Base-by-base conservation (phyloP, 2,113 vertebrate species). In the Parotia lawesii region DNA sequence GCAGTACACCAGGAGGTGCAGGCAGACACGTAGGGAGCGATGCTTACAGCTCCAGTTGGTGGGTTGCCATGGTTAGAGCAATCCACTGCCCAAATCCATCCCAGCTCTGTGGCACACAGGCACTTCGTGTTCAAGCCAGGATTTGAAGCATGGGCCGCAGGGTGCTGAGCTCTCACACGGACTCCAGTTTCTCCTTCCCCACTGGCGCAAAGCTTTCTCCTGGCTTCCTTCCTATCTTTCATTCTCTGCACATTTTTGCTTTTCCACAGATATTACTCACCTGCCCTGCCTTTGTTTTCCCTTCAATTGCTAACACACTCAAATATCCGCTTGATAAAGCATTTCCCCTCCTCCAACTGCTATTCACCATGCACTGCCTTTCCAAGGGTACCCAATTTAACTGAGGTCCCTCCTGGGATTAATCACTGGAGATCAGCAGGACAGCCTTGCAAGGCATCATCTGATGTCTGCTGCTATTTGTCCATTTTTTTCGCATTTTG, bases 271-370 rank as follows among this genome's bases (percentile, higher is more conserved):
- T 60, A 70, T 89, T 90, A 95, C 82, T 95, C 85, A 91, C 71
- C 78, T 90, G 75, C 89, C 75, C 85, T 89, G 56, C 72, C 91
- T 91, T 96, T 96, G 78, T 95, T 95, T 95, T 91, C 82, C 56
- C 48, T 96, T 74, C 84, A 69, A 3, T 58, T 69, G 37, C 66
- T 70, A 81, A 73, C n/a, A 38, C 37, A 33, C 37, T 83, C 47
- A 85, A 91, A 91, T 80, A 96, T 70, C 65, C 1, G 0, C 44
- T 70, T 47, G 87, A 90, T 92, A 83, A 97, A 93, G 56, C n/a
- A 5, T 67, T 94, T 79, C 61, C 76, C 5, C 44, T 81, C 84
- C 64, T 77, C 65, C 25, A 29, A 35, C 42, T 61, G 25, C 48
- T 58, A n/a, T 11, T 79, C 53, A 44, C 37, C 21, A 5, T 0